These are phyloP conservation scores for Dascillus cervinus DNA, from an alignment of 2,888 invertebrate species.

Conservation along the genomic window DNA sequence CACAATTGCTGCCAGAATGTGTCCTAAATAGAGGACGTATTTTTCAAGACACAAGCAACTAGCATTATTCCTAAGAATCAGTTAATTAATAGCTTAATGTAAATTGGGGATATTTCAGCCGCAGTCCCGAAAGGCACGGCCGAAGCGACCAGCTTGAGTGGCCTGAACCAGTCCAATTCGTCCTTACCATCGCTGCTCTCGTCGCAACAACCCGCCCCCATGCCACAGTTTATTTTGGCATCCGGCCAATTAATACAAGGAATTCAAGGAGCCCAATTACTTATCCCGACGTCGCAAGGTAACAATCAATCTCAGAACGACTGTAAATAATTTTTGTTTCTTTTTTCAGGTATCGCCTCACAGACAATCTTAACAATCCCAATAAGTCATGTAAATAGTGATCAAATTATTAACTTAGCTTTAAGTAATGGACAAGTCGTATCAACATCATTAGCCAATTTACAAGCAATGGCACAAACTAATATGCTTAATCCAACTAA, in stretches of 20 bases:
- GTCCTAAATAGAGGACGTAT: not conserved
- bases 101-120: too few relatives aligned
- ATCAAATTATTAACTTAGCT: constrained; percentile 71
- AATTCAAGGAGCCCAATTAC: constrained; percentile 86
- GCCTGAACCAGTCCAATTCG: too few relatives aligned
- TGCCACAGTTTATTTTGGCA: constrained; percentile 87
- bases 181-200: constrained; percentile 51
- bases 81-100: too few relatives aligned
- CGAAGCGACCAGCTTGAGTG: too few relatives aligned
- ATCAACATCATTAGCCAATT: constrained; percentile 73
- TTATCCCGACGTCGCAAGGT: constrained; percentile 95
- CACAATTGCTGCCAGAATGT: not conserved
- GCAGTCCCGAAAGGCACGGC: too few relatives aligned
- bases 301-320: constrained; percentile 28
- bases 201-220: constrained; percentile 56
- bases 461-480: constrained; percentile 68
- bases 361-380: constrained; percentile 95
- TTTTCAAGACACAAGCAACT: too few relatives aligned
- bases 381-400: constrained; percentile 75
- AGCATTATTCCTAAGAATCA: too few relatives aligned
- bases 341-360: constrained; percentile 75
- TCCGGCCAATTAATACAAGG: constrained; percentile 89
- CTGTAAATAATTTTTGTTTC: constrained; percentile 3
- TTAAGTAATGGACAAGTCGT: constrained; percentile 81
- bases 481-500: constrained; percentile 46